Conservation (phyloP, 1,140 invertebrate species). For the Lordiphosa stackelbergi region DNA sequence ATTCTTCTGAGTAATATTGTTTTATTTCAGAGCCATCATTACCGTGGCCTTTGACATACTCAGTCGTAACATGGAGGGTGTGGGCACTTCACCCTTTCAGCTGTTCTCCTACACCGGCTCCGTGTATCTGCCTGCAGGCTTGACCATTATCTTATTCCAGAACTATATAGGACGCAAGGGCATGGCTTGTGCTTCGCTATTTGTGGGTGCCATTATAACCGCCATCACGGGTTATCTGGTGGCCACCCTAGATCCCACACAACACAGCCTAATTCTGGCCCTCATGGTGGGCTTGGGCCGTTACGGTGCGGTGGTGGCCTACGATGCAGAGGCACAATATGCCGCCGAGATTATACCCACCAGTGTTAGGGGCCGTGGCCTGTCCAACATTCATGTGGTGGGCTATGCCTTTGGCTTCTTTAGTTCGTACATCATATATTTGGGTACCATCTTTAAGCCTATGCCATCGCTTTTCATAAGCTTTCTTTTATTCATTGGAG, state of each 20-base stretch:
- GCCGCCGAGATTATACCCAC: slow-evolving; percentile 83
- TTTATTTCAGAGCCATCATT: slow-evolving; percentile 79
- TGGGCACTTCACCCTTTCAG: slow-evolving; percentile 79
- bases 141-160: slow-evolving; percentile 79
- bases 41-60: slow-evolving; percentile 81
- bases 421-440: slow-evolving; percentile 72
- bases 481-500: slow-evolving; percentile 78
- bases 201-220: slow-evolving; percentile 79
- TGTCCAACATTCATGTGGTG: slow-evolving; percentile 79
- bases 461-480: slow-evolving; percentile 80
- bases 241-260: slow-evolving; percentile 52
- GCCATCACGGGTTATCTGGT: slow-evolving; percentile 65
- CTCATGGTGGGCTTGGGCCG: slow-evolving; percentile 79
- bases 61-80: slow-evolving; percentile 80
- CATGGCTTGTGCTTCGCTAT: slow-evolving; percentile 78
- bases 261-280: slow-evolving; percentile 51
- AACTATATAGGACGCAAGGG: slow-evolving; percentile 80
- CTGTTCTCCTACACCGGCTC: slow-evolving; percentile 79
- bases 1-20: background rate
- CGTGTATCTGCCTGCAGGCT: slow-evolving; percentile 79
- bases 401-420: slow-evolving; percentile 78
- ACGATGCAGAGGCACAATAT: slow-evolving; percentile 82
- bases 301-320: slow-evolving; percentile 81
- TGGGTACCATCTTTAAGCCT: slow-evolving; percentile 78
- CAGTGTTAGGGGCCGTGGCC: slow-evolving; percentile 80